Percentiles rank a stretch among this genome's conserved stretches.
phyloP scores from a whole-genome alignment of 92 coral and sea anemone species.

The Porites cylindrica region DNA sequence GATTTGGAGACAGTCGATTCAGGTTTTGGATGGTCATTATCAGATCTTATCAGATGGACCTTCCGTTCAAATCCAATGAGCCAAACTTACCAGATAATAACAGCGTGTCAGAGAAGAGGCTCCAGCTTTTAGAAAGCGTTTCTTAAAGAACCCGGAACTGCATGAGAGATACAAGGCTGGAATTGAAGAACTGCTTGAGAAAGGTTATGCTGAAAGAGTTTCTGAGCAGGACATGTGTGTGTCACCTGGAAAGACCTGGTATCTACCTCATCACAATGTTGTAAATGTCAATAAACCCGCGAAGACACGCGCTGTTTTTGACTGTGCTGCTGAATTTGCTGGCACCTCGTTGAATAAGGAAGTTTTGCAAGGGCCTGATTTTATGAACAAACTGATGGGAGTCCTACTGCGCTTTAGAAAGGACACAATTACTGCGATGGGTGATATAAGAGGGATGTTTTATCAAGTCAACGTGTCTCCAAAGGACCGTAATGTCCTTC shows the following conservation, averaged over 20 bases:
- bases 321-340: slow-evolving; percentile 59
- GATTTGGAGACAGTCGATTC: slow-evolving; percentile 16
- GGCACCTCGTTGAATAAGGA: slow-evolving; percentile 53
- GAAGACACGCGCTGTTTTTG: slow-evolving; percentile 61
- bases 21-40: neutral
- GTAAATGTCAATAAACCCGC: slow-evolving; percentile 55
- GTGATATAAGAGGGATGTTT: slow-evolving; percentile 54
- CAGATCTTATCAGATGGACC: slow-evolving; percentile 37
- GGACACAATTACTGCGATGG: slow-evolving; percentile 49
- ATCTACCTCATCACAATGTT: slow-evolving; percentile 58
- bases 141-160: slow-evolving; percentile 40
- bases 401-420: slow-evolving; percentile 58
- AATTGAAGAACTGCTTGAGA: slow-evolving; percentile 46
- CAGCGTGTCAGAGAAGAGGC: slow-evolving; percentile 52
- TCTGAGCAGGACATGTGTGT: slow-evolving; percentile 39
- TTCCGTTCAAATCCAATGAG: slow-evolving; percentile 43
- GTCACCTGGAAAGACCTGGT: slow-evolving; percentile 10
- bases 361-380: slow-evolving; percentile 65
- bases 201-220: slow-evolving; percentile 61
- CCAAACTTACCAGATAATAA: slow-evolving; percentile 45
- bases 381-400: slow-evolving; percentile 62
- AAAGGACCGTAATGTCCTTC: slow-evolving; percentile 42
- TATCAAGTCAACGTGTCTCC: slow-evolving; percentile 60
- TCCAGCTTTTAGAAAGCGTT: slow-evolving; percentile 43
- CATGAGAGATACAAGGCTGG: slow-evolving; percentile 40